These are phyloP conservation scores for Harlomillsia oculata DNA, from an alignment of 1,140 invertebrate species.

Conservation along the genomic window DNA sequence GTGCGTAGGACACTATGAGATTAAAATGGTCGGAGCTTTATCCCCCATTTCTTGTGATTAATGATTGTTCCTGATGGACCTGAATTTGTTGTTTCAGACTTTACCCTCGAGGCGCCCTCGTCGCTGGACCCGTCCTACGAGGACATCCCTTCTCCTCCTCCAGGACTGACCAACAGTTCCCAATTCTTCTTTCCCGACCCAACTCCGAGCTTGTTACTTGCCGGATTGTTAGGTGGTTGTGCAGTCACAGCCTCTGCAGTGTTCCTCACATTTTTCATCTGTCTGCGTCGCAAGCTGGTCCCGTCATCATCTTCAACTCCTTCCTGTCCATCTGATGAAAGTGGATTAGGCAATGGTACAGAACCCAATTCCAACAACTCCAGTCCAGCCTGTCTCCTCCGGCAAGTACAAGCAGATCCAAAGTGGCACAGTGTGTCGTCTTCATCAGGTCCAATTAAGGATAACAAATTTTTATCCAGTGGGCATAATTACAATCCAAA, in stretches of 20 bases:
- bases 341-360: constrained; percentile 4
- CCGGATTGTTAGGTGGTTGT: constrained; percentile 34
- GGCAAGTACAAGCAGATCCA: constrained; percentile 22
- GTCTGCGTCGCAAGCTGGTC: constrained; percentile 34
- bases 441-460: background rate
- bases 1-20: too few species aligned
- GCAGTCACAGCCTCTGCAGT: constrained; percentile 33
- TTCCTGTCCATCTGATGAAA: constrained; percentile 1
- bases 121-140: too few species aligned
- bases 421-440: constrained; percentile 14
- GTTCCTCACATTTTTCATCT: constrained; percentile 35
- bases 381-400: constrained; percentile 34
- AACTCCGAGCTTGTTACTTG: constrained; percentile 31
- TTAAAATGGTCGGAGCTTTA: too few species aligned
- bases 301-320: constrained; percentile 21
- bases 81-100: too few species aligned
- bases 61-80: too few species aligned
- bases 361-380: constrained; percentile 33
- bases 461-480: background rate
- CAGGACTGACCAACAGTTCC: too few species aligned
- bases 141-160: too few species aligned
- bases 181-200: constrained; percentile 27
- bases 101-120: too few species aligned
- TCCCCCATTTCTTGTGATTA: too few species aligned
- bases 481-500: constrained; percentile 8